These are phyloP conservation scores for Macrobrachium nipponense DNA, from an alignment of 1,140 invertebrate species.

Conservation along the genomic window DNA sequence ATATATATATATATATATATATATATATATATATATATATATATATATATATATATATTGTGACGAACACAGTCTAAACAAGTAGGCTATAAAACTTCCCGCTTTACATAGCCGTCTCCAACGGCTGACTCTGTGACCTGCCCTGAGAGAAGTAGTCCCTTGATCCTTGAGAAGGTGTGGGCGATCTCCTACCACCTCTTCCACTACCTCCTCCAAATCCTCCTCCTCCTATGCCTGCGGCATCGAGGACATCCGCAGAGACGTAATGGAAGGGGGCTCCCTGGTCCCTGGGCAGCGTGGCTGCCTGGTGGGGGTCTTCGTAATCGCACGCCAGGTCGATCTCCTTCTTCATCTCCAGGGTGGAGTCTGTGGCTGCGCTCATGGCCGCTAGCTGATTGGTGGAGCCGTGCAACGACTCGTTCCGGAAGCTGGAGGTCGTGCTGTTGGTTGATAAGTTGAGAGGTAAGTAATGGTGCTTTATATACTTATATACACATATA, in stretches of 20 bases:
- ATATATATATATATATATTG: too few species aligned
- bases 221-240: too few species aligned
- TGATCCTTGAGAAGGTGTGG: constrained; percentile 2
- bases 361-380: constrained; percentile 47
- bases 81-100: too few species aligned
- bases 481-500: neutral
- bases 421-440: constrained; percentile 46
- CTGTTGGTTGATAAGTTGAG: constrained; percentile 7
- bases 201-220: too few species aligned
- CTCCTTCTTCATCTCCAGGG: constrained; percentile 51
- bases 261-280: constrained; percentile 33
- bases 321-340: constrained; percentile 6
- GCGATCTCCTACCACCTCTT: neutral
- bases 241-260: constrained; percentile 29
- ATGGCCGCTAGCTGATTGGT: constrained; percentile 27
- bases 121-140: constrained; percentile 52
- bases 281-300: constrained; percentile 52
- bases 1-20: too few species aligned
- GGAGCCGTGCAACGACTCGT: constrained; percentile 34
- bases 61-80: too few species aligned
- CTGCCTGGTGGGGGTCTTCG: constrained; percentile 45
- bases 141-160: constrained; percentile 26
- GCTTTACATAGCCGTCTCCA: constrained; percentile 54
- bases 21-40: too few species aligned
- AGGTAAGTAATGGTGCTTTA: neutral